Percentiles rank a stretch among this genome's conserved stretches.
phyloP scores from a whole-genome alignment of 2,888 invertebrate species.

The Spilarctia lutea region DNA sequence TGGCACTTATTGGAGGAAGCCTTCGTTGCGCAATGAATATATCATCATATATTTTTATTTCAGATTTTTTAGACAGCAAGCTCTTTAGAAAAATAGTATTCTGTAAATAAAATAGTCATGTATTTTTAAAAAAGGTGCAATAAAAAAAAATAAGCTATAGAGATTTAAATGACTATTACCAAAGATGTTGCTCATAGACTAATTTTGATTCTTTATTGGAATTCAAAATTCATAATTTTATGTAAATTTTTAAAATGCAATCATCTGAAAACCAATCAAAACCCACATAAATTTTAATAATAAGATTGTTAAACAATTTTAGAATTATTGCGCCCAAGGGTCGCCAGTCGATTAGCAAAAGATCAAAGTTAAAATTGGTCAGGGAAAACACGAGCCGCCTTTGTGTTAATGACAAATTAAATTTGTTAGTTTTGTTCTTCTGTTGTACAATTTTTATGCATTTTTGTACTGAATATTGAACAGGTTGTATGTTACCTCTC shows the following conservation, averaged over 20 bases:
- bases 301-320: slow-evolving; percentile 16
- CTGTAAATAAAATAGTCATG: too few species aligned
- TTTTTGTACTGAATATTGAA: background rate
- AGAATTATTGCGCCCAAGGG: slow-evolving; percentile 14
- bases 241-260: slow-evolving; percentile 5
- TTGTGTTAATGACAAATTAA: slow-evolving; percentile 18
- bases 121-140: too few species aligned
- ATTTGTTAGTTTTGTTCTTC: slow-evolving; percentile 8
- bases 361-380: slow-evolving; percentile 36
- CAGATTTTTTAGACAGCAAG: too few species aligned
- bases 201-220: background rate
- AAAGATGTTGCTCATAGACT: background rate
- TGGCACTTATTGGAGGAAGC: too few species aligned
- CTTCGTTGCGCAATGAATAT: too few species aligned
- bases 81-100: too few species aligned
- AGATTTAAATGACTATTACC: too few species aligned
- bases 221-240: background rate
- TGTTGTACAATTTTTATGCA: background rate
- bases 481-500: background rate
- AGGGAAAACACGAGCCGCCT: slow-evolving; percentile 3
- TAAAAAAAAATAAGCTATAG: too few species aligned
- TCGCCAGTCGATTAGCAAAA: slow-evolving; percentile 26
- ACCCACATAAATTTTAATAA: slow-evolving; percentile 15
- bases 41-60: too few species aligned
- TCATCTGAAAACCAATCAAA: slow-evolving; percentile 13